A percentile compares a stretch with the other conserved stretches of the same genome.
Evolutionary conservation across 2,888 invertebrate species (phyloP).

Genomic region (Heteropelma amictum): DNA sequence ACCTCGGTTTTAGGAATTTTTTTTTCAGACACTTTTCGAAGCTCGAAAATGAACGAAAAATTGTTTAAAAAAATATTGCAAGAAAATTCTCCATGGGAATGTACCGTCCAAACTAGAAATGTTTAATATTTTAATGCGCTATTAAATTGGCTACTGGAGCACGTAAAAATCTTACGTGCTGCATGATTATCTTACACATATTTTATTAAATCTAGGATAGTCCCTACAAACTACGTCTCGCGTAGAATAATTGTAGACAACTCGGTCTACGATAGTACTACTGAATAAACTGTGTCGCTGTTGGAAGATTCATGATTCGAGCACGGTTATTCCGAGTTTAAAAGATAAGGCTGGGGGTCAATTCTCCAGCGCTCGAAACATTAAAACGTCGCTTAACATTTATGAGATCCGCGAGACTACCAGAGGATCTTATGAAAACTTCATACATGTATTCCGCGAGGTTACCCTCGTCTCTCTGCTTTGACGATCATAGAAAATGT

Average conservation of each 20-base stretch:
- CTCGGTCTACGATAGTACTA: background rate
- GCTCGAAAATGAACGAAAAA: no score
- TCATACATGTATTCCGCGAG: constrained; percentile 25
- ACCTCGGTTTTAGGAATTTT: no score
- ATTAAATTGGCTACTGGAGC: no score
- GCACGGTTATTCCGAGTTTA: constrained; percentile 19
- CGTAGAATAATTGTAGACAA: constrained; percentile 13
- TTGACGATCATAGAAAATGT: background rate
- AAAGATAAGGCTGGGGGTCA: constrained; percentile 39
- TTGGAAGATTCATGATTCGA: constrained; percentile 23
- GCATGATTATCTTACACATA: background rate
- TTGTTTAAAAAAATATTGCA: no score
- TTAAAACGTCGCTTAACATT: constrained; percentile 59
- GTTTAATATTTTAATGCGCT: no score
- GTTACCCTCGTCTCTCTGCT: constrained; percentile 24
- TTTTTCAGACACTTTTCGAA: no score
- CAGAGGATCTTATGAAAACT: constrained; percentile 41
- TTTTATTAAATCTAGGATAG: background rate
- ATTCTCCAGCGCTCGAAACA: constrained; percentile 46
- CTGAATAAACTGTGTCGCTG: constrained; percentile 1
- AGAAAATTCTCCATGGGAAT: no score
- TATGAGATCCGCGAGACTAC: constrained; percentile 46
- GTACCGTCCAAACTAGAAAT: no score
- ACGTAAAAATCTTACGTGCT: no score
- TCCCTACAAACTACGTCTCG: background rate